These are phyloP conservation scores for Conus ventricosus DNA, from an alignment of 1,140 invertebrate genomes.

Conservation along the genomic window DNA sequence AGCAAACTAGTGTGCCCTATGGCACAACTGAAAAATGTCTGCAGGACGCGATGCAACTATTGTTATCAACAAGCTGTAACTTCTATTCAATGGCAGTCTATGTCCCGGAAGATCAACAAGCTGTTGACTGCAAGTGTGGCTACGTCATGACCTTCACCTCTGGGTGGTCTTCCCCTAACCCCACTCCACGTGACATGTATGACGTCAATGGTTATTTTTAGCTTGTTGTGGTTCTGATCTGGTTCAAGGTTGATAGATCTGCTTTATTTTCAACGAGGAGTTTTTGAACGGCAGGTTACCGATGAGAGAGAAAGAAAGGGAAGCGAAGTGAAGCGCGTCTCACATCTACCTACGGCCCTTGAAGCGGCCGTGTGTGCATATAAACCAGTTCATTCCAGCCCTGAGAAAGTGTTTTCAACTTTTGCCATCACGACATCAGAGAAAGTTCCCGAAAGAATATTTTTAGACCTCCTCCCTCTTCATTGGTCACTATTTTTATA, in stretches of 20 bases:
- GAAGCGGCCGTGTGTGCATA: too few species aligned
- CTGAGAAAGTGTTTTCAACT: not conserved
- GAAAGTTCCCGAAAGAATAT: conserved; percentile 38
- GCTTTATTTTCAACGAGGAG: not conserved
- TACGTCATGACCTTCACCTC: conserved; percentile 25
- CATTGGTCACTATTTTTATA: conserved; percentile 1
- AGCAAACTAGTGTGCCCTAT: too few species aligned
- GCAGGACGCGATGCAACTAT: too few species aligned
- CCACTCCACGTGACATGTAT: not conserved
- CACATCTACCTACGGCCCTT: too few species aligned
- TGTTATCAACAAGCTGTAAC: too few species aligned
- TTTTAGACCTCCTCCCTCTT: conserved; percentile 17
- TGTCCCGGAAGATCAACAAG: conserved; percentile 13
- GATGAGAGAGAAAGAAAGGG: too few species aligned
- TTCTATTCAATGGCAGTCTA: not conserved
- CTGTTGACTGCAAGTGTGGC: conserved; percentile 26
- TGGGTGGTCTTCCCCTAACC: not conserved
- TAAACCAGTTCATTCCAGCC: not conserved
- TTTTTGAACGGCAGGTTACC: too few species aligned
- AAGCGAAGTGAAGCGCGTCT: too few species aligned
- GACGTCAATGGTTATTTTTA: conserved; percentile 38
- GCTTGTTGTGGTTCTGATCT: not conserved
- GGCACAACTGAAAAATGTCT: too few species aligned
- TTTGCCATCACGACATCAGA: not conserved
- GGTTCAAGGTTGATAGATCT: not conserved